Evolutionary conservation across 2,113 vertebrate species (phyloP), one percentile per base, ranked within the genome.

Genomic region (Martes martes): DNA sequence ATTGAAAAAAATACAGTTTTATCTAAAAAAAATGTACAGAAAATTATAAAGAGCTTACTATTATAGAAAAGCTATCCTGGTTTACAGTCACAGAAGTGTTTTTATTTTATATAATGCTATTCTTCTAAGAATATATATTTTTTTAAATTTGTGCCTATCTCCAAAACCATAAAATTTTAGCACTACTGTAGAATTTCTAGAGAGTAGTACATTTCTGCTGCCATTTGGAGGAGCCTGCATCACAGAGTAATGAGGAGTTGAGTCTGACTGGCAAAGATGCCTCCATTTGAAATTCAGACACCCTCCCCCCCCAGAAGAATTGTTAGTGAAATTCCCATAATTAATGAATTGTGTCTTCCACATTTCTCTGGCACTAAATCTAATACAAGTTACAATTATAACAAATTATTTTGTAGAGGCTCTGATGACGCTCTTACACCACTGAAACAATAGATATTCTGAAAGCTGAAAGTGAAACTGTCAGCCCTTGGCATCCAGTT

Each of bases 191-290:
- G 69, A 94, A 92, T 97, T 97, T 97, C 94, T 65, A 98, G 94
- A 98, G 93, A 98, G 98, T 96, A 98, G 93, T 98, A 96, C 96
- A 87, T 98, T 98, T 97, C 96, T 97, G 93, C 96, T 98, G 95
- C 98, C 98, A 95, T 99, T 98, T 98, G 98, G 98, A 99, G 98
- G 98, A 98, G 98, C 97, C 97, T 98, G 91, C 94, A 98, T 96
- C 98, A 95, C 98, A 98, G 97, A 97, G 42, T 97, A 98, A 96
- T 93, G 89, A 97, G 96, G 93, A 97, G 93, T 82, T 87, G 92
- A 98, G 97, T 71, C 89, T 96, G 71, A 69, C 80, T 97, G 97
- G 61, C 74, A 97, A 95, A 95, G 90, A 94, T 88, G 59, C 74
- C 96, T 97, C 98, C 98, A 97, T 93, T 97, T 98, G 97, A 87